Evolutionary conservation across 2,797 vertebrate species (phyloP), one percentile per base, ranked within the genome.

Genomic region (Nothura maculosa): DNA sequence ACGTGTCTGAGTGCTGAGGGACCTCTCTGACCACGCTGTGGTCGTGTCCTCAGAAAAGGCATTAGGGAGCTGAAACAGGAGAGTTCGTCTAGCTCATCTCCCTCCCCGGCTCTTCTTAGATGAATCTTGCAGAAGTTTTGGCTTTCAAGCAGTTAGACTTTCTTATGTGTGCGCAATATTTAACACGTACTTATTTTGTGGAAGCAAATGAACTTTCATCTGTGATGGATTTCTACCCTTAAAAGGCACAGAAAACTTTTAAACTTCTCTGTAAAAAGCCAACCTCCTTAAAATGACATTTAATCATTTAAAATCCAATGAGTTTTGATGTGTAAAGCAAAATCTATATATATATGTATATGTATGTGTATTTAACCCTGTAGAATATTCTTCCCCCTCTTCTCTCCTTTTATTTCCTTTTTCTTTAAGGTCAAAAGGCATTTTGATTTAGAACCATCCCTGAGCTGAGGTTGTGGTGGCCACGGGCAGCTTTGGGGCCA

Each of bases 361-460:
- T n/a, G n/a, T n/a, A n/a, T n/a, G n/a, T n/a, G n/a, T n/a, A n/a
- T n/a, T n/a, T 92, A 87, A 94, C 73, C 76, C 91, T 80, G 90
- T 81, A 70, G 77, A 87, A 80, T 80, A 78, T 74, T 95, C 95
- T 96, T 80, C 79, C 36, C n/a, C n/a, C n/a, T n/a, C n/a, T n/a
- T n/a, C n/a, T n/a, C 54, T 42, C 83, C 73, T 83, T 52, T 30
- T 24, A 55, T 60, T 87, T 24, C 60, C 78, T 93, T 81, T 72
- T 12, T 50, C 70, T 21, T 67, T 91, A 61, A 85, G 93, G 87
- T 91, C 88, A 88, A 85, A 72, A 91, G 81, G 87, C 67, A 28
- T 92, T 94, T 95, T 94, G 95, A 93, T 97, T 95, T 96, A 72
- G 77, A 88, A 79, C 78, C 79, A 7, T 85, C 92, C 79, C 63